These are phyloP conservation scores for Acanthococcus lagerstroemiae DNA, from an alignment of 2,888 invertebrate species.

Conservation along the genomic window DNA sequence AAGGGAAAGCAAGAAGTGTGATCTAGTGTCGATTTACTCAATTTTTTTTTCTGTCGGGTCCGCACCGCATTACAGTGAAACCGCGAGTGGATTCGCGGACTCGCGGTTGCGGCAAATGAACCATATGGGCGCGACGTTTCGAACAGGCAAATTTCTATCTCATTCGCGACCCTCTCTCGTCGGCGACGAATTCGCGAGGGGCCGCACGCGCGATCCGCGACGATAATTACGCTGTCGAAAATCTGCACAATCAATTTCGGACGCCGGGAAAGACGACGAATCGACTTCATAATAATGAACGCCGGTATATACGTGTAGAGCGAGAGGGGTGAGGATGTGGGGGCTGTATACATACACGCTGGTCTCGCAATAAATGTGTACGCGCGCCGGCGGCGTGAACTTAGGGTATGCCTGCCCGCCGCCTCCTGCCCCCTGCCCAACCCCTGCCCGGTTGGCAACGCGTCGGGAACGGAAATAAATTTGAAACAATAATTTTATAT, in stretches of 20 bases:
- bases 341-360: too few relatives aligned
- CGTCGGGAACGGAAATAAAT: slow-evolving; percentile 22
- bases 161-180: too few relatives aligned
- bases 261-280: neutral
- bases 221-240: neutral
- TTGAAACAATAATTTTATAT: slow-evolving; percentile 27
- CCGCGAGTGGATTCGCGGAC: too few relatives aligned
- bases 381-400: too few relatives aligned
- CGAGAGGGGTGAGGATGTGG: neutral
- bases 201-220: neutral
- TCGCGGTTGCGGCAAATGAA: too few relatives aligned
- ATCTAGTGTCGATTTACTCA: too few relatives aligned
- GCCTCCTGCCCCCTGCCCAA: neutral
- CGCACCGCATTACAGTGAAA: too few relatives aligned
- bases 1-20: too few relatives aligned
- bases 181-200: neutral
- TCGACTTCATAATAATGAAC: neutral
- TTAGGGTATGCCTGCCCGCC: neutral
- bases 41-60: too few relatives aligned
- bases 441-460: neutral
- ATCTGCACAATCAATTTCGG: neutral
- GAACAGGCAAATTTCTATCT: too few relatives aligned
- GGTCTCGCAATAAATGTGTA: too few relatives aligned
- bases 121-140: too few relatives aligned
- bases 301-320: neutral